Evolutionary conservation across 2,888 invertebrate species (phyloP).

Genomic region (Ypsolopha sequella): DNA sequence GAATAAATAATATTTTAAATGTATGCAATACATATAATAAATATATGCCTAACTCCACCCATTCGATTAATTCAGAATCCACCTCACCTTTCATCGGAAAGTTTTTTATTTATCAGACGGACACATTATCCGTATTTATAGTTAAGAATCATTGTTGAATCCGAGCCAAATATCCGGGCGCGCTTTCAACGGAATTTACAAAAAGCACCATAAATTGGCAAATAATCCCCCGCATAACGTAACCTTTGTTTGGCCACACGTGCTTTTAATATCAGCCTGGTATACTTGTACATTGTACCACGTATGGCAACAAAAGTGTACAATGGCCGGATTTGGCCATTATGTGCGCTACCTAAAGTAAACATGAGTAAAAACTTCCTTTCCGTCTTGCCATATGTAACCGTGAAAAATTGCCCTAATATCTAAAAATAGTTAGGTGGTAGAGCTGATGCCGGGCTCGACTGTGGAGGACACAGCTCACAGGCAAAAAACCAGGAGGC

Average conservation of each 20-base stretch:
- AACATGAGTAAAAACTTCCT: conserved; percentile 56
- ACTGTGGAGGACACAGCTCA: too few species aligned
- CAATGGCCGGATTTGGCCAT: conserved; percentile 55
- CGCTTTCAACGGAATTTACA: conserved; percentile 65
- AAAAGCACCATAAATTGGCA: conserved; percentile 70
- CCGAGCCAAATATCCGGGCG: conserved; percentile 68
- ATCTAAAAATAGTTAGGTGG: too few species aligned
- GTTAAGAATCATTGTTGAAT: conserved; percentile 67
- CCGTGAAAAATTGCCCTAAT: too few species aligned
- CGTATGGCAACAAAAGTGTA: conserved; percentile 31
- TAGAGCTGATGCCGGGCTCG: too few species aligned
- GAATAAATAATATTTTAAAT: too few species aligned
- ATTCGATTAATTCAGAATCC: neutral
- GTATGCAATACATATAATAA: too few species aligned
- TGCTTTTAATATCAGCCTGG: conserved; percentile 64
- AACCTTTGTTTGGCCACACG: conserved; percentile 72
- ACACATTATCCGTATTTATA: conserved; percentile 55
- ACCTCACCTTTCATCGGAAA: conserved; percentile 27
- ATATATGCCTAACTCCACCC: too few species aligned
- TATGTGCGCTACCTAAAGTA: conserved; percentile 51
- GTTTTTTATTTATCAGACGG: conserved; percentile 36
- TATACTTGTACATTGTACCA: too few species aligned
- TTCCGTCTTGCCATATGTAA: conserved; percentile 4
- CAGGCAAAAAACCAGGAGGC: too few species aligned
- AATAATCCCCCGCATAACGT: conserved; percentile 71